Evolutionary conservation across 2,888 invertebrate species (phyloP), one percentile per base, ranked within the genome.

Genomic region (Melanophora roralis): DNA sequence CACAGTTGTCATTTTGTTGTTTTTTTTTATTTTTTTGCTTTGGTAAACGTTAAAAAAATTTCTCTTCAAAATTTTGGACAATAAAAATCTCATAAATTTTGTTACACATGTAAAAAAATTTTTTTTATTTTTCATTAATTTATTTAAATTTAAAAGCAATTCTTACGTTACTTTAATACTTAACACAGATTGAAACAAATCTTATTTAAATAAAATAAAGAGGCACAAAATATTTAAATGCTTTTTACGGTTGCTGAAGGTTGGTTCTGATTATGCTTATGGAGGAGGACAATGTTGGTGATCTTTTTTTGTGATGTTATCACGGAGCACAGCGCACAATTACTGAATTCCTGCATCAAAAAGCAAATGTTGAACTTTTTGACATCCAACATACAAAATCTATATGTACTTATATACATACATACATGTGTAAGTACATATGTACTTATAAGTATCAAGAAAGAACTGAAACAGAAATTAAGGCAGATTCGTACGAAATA

Each of bases 301-400:
- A 57, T 40, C 36, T 45, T 55, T n/a, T 49, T 49, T 68, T 62
- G 38, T 65, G 83, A 83, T 88, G 86, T 85, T 87, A 85, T 85
- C 88, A 84, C 83, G 83, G 85, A 84, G 88, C 86, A 85, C 85
- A 85, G 84, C 86, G 78, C 75, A 84, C 85, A 86, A 86, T 85
- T 82, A 88, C 87, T 88, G 85, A 84, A 85, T 86, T 85, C 84
- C 83, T 85, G 86, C 83, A 83, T 82, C 83, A 77, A 85, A 40
- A 78, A 71, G 82, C 78, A 83, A 85, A 81, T 82, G 81, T 80
- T 85, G 85, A 85, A 84, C 86, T 84, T 83, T 84, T 84, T 84
- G 87, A 88, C 87, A 87, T 87, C 88, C 88, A 88, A 86, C 85
- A 87, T 84, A 78, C 45, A 77, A 69, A 51, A 65, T n/a, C n/a